Evolutionary conservation across 2,888 invertebrate species (phyloP).

Genomic region (Synergus gifuensis): DNA sequence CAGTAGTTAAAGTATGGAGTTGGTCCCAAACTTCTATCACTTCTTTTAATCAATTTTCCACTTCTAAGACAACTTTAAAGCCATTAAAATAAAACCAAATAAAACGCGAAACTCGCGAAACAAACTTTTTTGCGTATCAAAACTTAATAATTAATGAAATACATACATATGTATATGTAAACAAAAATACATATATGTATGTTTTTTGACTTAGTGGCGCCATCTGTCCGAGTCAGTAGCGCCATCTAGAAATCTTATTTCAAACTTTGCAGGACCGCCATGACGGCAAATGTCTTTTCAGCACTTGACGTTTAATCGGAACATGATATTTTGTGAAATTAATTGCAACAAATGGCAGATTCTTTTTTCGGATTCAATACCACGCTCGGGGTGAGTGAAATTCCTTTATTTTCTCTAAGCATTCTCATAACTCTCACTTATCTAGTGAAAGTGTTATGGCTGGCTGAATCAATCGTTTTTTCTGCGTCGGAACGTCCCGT

Average conservation of each 20-base stretch:
- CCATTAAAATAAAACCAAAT: background rate
- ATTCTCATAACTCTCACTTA: background rate
- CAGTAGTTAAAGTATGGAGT: no score
- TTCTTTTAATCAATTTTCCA: background rate
- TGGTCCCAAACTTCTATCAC: background rate
- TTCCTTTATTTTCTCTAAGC: background rate
- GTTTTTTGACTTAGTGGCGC: background rate
- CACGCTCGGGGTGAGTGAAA: conserved; percentile 85
- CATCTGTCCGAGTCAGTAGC: background rate
- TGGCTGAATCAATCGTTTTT: conserved; percentile 45
- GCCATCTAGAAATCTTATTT: background rate
- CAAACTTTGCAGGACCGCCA: conserved; percentile 66
- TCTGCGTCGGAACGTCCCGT: conserved; percentile 58
- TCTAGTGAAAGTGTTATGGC: conserved; percentile 8
- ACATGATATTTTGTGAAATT: conserved; percentile 76
- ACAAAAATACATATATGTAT: no score
- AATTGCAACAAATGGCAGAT: conserved; percentile 86
- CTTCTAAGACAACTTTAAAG: background rate
- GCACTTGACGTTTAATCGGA: conserved; percentile 76
- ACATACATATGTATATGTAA: no score
- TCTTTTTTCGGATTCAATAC: conserved; percentile 92
- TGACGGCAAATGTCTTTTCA: conserved; percentile 75
- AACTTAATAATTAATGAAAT: no score
- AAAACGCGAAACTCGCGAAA: background rate
- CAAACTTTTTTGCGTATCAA: no score